A percentile compares a stretch with the other conserved stretches of the same genome.
These are phyloP conservation scores for Antechinus stuartii DNA, from an alignment of 2,113 vertebrate species.

Conservation along the genomic window DNA sequence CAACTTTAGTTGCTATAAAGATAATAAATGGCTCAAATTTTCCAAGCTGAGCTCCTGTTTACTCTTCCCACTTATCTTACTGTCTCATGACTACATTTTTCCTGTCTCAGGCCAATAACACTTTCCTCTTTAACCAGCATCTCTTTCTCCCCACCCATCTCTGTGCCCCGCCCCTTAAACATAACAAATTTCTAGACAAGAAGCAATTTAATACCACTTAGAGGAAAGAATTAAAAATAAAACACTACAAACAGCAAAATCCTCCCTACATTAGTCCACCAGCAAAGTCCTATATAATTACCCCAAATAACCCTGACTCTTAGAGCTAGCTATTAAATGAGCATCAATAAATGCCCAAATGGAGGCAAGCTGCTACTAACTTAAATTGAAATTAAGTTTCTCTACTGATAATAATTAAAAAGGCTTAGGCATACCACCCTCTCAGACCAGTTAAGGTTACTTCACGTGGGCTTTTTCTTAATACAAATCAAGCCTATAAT, in stretches of 20 bases:
- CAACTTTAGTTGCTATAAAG: not conserved
- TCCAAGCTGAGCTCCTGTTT: constrained; percentile 25
- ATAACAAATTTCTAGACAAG: not conserved
- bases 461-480: not conserved
- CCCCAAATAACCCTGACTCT: not conserved
- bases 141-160: too few relatives aligned
- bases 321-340: not conserved
- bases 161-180: not conserved
- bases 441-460: not conserved
- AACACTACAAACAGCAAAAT: not conserved
- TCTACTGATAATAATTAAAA: not conserved
- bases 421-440: not conserved
- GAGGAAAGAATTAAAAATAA: not conserved
- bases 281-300: not conserved
- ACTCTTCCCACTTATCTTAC: not conserved
- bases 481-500: not conserved
- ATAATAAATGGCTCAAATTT: not conserved
- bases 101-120: constrained; percentile 8
- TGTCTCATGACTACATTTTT: not conserved
- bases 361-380: not conserved
- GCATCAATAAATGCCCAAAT: not conserved
- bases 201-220: not conserved
- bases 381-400: not conserved
- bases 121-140: not conserved
- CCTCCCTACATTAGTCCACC: not conserved